These are phyloP conservation scores for Dexiosoma caninum DNA, from an alignment of 2,888 invertebrate genomes.

Conservation along the genomic window DNA sequence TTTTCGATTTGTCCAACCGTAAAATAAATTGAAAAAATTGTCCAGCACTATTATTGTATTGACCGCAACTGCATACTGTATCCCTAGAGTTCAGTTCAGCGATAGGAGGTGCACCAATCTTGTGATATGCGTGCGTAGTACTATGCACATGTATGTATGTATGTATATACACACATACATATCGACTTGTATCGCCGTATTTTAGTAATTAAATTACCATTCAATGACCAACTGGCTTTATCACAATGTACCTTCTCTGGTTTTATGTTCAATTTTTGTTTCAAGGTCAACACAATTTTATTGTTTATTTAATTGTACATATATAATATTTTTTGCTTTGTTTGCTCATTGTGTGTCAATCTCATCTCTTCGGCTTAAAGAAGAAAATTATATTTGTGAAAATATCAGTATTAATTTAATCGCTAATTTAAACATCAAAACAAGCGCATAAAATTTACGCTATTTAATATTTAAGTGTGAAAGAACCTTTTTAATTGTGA, in stretches of 20 bases:
- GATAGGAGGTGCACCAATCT: too few species aligned
- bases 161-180: too few species aligned
- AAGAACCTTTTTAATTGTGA: constrained; percentile 23
- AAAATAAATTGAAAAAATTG: too few species aligned
- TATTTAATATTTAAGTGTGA: constrained; percentile 36
- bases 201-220: not conserved
- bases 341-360: constrained; percentile 50
- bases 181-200: not conserved
- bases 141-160: too few species aligned
- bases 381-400: constrained; percentile 7
- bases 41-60: too few species aligned
- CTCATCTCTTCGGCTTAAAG: constrained; percentile 38
- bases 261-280: not conserved
- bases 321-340: not conserved
- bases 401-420: constrained; percentile 53
- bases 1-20: too few species aligned
- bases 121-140: too few species aligned
- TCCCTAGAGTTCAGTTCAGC: too few species aligned
- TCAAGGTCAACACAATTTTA: constrained; percentile 56
- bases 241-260: constrained; percentile 11
- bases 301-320: constrained; percentile 48
- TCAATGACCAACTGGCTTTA: not conserved
- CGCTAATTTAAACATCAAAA: constrained; percentile 35
- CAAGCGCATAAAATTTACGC: constrained; percentile 38
- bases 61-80: too few species aligned